Conservation (phyloP, 2,888 invertebrate genomes). For the Andrena haemorrhoa region DNA sequence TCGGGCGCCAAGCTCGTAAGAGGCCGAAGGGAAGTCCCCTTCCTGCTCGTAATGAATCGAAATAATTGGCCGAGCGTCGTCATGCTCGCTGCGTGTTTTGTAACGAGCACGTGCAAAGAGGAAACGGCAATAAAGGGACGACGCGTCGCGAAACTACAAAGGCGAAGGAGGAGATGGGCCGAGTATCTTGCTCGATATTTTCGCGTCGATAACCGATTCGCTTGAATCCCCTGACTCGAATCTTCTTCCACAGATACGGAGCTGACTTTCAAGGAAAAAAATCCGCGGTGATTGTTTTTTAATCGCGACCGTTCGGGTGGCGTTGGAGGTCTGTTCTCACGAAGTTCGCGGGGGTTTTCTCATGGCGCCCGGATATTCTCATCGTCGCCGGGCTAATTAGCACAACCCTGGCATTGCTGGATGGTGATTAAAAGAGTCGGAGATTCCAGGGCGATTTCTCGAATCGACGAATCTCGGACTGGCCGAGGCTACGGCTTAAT, state of each 20-base stretch:
- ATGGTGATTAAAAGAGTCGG: slow-evolving; percentile 54
- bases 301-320: slow-evolving; percentile 47
- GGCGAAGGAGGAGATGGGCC: not conserved
- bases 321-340: slow-evolving; percentile 62
- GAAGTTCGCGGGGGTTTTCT: slow-evolving; percentile 63
- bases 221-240: no score
- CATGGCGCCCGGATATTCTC: slow-evolving; percentile 71
- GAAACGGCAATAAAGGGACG: slow-evolving; percentile 59
- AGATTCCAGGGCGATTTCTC: slow-evolving; percentile 29
- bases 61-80: slow-evolving; percentile 74
- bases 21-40: slow-evolving; percentile 78
- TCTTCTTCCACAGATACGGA: not conserved
- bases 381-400: slow-evolving; percentile 66
- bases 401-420: slow-evolving; percentile 48
- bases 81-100: slow-evolving; percentile 68
- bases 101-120: slow-evolving; percentile 69
- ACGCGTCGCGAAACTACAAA: slow-evolving; percentile 36
- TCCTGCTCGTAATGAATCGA: slow-evolving; percentile 81
- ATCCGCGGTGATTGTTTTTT: slow-evolving; percentile 18
- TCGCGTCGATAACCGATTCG: not conserved
- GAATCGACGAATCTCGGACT: slow-evolving; percentile 12
- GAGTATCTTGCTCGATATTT: not conserved
- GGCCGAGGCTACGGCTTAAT: not conserved
- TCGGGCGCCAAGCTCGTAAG: slow-evolving; percentile 47
- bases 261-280: not conserved